phyloP scores from a whole-genome alignment of 2,113 vertebrate species.

The Odocoileus hemionus region DNA sequence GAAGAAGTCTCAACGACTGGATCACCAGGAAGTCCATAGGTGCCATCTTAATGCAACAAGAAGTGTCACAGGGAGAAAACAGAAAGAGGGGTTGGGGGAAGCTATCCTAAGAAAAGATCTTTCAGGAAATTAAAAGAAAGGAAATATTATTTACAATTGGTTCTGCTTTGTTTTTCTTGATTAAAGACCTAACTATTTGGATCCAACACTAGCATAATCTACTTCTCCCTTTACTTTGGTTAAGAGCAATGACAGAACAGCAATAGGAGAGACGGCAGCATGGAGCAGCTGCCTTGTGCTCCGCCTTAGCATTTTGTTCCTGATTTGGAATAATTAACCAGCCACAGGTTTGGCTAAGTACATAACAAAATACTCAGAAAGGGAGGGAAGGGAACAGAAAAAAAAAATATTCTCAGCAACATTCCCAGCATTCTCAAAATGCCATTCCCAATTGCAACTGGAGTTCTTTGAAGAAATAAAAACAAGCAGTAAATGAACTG shows the following conservation, averaged over 20 bases:
- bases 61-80: background rate
- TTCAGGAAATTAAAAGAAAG: background rate
- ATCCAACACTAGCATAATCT: fast-evolving
- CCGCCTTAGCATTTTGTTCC: background rate
- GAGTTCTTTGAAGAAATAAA: conserved; percentile 34
- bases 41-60: background rate
- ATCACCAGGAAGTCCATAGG: background rate
- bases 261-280: fast-evolving
- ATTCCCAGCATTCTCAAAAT: conserved; percentile 41
- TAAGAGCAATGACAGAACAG: background rate
- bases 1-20: background rate
- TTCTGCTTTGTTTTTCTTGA: background rate
- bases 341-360: background rate
- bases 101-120: background rate
- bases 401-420: background rate
- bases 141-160: background rate
- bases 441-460: background rate
- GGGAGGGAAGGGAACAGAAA: background rate
- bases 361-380: background rate
- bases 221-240: background rate
- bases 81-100: background rate
- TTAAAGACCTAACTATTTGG: background rate
- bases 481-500: background rate
- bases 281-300: fast-evolving
- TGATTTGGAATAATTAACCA: background rate